phyloP scores from a whole-genome alignment of 2,888 invertebrate genomes.

The Bombylius major region DNA sequence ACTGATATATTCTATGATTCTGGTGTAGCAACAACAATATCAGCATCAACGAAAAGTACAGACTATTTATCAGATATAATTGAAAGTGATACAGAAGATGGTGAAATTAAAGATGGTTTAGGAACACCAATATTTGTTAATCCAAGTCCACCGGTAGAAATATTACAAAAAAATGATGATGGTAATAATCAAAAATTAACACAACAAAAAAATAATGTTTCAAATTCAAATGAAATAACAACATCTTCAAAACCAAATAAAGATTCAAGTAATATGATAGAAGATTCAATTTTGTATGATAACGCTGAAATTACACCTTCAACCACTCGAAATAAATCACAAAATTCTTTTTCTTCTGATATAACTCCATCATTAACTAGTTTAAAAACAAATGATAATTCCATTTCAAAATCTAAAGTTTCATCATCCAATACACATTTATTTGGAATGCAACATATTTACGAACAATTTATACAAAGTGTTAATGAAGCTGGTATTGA shows the following conservation, averaged over 20 bases:
- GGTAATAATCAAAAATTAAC: background rate
- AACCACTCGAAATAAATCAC: too few species aligned
- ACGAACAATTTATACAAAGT: slow-evolving; percentile 33
- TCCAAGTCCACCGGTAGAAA: slow-evolving; percentile 21
- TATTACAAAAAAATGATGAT: background rate
- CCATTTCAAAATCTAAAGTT: background rate
- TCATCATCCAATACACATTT: slow-evolving; percentile 6
- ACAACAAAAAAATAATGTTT: background rate
- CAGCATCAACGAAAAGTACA: too few species aligned
- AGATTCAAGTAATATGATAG: background rate
- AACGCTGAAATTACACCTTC: background rate
- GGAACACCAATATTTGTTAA: slow-evolving; percentile 22
- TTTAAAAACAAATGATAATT: background rate
- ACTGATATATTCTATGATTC: background rate
- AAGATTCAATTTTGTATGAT: too few species aligned
- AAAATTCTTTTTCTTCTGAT: background rate
- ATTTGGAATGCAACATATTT: slow-evolving; percentile 29
- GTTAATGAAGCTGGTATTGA: slow-evolving; percentile 24
- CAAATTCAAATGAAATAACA: background rate
- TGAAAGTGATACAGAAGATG: background rate
- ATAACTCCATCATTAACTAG: background rate
- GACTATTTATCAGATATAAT: background rate
- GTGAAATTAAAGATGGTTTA: slow-evolving; percentile 11
- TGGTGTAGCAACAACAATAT: background rate
- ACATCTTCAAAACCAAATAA: background rate